Percentiles rank a stretch among this genome's conserved stretches.
Conservation (phyloP, 2,113 vertebrate species). For the Podilymbus podiceps region DNA sequence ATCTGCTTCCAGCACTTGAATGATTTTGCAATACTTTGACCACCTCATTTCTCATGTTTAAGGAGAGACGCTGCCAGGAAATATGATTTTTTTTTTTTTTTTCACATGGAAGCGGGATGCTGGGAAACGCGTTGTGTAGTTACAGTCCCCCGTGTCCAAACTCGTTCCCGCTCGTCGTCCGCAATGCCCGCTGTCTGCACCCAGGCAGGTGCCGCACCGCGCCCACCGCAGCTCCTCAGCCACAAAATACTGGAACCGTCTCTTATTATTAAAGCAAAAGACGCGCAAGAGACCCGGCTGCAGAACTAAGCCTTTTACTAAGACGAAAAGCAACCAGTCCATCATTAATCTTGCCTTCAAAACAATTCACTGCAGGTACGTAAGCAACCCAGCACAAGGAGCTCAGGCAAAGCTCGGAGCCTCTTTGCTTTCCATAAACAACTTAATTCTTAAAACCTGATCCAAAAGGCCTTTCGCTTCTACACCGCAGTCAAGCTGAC, state of each 20-base stretch:
- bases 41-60: background rate
- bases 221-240: too few species aligned
- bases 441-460: background rate
- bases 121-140: background rate
- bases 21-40: background rate
- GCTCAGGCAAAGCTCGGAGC: rapidly evolving
- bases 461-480: background rate
- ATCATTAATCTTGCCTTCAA: background rate
- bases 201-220: background rate
- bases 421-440: background rate
- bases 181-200: rapidly evolving
- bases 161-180: background rate
- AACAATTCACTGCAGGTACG: background rate
- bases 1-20: background rate
- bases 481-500: rapidly evolving
- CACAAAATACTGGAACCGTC: rapidly evolving
- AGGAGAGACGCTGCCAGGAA: background rate
- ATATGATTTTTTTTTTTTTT: background rate
- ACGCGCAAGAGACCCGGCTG: background rate
- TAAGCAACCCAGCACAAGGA: background rate
- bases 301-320: background rate
- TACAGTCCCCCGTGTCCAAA: background rate
- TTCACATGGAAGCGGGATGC: background rate
- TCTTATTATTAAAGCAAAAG: background rate
- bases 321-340: background rate